phyloP scores from a whole-genome alignment of 2,113 vertebrate genomes.

The Malurus elegans region DNA sequence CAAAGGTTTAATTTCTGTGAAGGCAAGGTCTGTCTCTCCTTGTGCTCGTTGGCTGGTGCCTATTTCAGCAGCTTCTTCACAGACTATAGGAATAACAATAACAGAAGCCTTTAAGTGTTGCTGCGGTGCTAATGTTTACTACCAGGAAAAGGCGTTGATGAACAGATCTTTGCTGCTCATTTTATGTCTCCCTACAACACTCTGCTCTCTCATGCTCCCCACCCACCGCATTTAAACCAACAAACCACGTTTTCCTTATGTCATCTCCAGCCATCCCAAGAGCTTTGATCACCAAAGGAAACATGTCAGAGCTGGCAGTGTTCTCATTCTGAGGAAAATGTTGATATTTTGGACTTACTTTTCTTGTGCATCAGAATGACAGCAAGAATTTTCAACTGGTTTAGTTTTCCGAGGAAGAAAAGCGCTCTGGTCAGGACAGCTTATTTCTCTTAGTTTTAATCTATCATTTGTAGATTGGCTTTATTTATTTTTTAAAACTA shows the following conservation, averaged over 20 bases:
- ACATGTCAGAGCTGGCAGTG: neutral
- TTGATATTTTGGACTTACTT: slow-evolving; percentile 31
- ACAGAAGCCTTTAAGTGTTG: neutral
- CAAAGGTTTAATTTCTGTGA: neutral
- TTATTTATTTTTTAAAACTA: neutral
- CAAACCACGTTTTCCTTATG: slow-evolving; percentile 54
- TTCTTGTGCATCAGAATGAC: neutral
- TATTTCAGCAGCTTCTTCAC: neutral
- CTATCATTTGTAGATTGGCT: neutral
- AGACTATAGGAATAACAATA: neutral
- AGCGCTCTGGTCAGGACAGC: neutral
- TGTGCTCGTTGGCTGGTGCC: neutral
- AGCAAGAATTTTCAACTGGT: neutral
- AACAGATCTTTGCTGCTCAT: neutral
- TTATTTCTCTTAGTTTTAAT: neutral
- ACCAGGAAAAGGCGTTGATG: neutral
- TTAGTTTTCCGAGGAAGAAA: neutral
- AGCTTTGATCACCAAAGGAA: slow-evolving; percentile 52
- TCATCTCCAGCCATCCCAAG: slow-evolving; percentile 6
- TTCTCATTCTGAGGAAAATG: slow-evolving; percentile 5
- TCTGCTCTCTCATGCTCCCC: slow-evolving; percentile 16
- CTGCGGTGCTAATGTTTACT: neutral
- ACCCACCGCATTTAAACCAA: slow-evolving; percentile 56
- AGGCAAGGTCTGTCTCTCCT: neutral
- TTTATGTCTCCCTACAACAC: neutral